These are phyloP conservation scores for Xerus rutilus DNA, from an alignment of 2,797 vertebrate genomes.

Conservation along the genomic window DNA sequence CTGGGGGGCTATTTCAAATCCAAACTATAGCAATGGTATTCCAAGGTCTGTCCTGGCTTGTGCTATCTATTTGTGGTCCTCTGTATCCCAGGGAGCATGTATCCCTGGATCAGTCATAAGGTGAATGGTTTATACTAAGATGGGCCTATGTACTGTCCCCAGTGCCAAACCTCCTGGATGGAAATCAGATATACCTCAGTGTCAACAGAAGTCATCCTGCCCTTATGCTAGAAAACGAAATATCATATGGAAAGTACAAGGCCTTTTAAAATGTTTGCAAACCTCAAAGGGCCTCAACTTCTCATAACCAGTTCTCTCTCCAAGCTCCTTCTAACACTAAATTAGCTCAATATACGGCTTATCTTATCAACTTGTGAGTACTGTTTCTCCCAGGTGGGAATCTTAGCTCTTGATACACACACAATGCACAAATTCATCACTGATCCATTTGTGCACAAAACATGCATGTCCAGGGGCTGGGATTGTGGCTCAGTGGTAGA, in stretches of 20 bases:
- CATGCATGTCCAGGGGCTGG: not conserved
- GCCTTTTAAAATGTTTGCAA: not conserved
- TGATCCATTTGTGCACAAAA: not conserved
- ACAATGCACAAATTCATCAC: not conserved
- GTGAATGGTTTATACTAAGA: not conserved
- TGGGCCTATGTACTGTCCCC: not conserved
- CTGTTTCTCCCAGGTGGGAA: not conserved
- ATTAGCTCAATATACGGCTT: not conserved
- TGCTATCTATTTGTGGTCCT: not conserved
- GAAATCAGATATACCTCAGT: not conserved
- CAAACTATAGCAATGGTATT: not conserved
- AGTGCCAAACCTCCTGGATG: not conserved
- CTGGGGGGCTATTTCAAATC: not conserved
- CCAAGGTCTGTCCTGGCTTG: not conserved
- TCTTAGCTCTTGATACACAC: not conserved
- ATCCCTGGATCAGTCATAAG: not conserved
- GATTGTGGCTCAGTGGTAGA: no score
- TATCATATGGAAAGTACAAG: not conserved
- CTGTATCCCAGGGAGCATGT: not conserved
- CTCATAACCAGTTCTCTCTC: not conserved
- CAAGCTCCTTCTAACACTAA: not conserved
- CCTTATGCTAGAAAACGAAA: not conserved
- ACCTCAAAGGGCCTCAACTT: not conserved
- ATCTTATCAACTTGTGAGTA: not conserved
- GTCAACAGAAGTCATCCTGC: not conserved